Percentiles rank a stretch among this genome's conserved stretches.
Conservation (phyloP, 2,113 vertebrate species). For the Alaudala cheleensis region DNA sequence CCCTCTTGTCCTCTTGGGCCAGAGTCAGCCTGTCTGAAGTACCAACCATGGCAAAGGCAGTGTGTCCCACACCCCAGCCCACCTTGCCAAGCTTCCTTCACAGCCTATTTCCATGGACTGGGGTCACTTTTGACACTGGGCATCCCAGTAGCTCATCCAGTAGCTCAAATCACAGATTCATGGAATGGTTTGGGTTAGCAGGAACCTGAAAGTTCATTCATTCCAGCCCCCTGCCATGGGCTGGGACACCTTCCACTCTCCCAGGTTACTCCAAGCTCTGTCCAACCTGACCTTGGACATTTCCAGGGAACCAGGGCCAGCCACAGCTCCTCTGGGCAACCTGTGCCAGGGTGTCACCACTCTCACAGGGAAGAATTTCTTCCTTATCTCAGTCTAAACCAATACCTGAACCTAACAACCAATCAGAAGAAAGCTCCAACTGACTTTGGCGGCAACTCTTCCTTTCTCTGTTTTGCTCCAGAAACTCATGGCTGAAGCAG, state of each 20-base stretch:
- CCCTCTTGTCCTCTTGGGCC: background rate
- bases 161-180: background rate
- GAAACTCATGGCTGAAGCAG: background rate
- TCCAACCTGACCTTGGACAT: background rate
- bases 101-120: background rate
- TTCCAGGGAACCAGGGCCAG: background rate
- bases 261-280: background rate
- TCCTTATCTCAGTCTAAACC: background rate
- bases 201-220: background rate
- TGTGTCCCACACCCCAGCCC: background rate
- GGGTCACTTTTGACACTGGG: background rate
- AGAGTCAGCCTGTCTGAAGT: background rate
- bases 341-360: background rate
- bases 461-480: background rate
- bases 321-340: background rate
- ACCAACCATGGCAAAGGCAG: background rate
- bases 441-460: background rate
- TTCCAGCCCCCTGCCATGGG: background rate
- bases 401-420: background rate
- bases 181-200: background rate
- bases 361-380: rapidly evolving
- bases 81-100: background rate
- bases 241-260: background rate
- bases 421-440: background rate
- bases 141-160: background rate